A percentile compares a stretch with the other conserved stretches of the same genome.
phyloP scores from a whole-genome alignment of 2,888 invertebrate genomes.

The Syrista parreyssii region DNA sequence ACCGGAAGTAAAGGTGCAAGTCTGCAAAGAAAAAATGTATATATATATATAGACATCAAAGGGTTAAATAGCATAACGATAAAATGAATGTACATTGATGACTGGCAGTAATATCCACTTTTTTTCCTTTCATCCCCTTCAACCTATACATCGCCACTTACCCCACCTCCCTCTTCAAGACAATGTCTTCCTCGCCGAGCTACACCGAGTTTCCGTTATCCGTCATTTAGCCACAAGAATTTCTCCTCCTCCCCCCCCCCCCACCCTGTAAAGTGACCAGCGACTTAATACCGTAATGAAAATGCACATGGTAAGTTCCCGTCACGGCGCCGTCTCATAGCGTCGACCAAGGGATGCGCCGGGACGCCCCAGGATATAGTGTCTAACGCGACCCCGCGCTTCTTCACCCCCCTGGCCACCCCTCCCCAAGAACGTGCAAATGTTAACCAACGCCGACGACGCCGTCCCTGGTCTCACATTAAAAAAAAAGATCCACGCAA shows the following conservation, averaged over 20 bases:
- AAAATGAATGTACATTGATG: neutral
- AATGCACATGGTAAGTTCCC: conserved; percentile 55
- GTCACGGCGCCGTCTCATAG: conserved; percentile 39
- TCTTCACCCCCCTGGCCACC: neutral
- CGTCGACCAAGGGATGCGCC: neutral
- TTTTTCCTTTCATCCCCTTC: neutral
- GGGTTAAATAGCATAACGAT: neutral
- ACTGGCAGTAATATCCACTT: neutral
- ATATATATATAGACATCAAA: neutral
- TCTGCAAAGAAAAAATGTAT: neutral
- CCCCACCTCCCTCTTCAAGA: neutral
- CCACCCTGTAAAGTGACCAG: conserved; percentile 39
- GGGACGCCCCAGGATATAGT: neutral
- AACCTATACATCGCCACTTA: neutral
- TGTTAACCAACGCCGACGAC: neutral
- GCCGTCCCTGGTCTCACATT: neutral
- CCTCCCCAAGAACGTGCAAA: neutral
- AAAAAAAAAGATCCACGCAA: neutral
- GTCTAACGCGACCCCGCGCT: neutral
- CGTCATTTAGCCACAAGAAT: neutral
- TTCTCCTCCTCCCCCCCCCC: neutral
- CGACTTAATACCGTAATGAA: conserved; percentile 57
- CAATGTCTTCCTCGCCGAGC: neutral
- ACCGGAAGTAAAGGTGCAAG: neutral
- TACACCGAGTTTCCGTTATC: neutral